Base-by-base conservation (phyloP, 2,797 vertebrate species). In the Poeciliopsis infans region DNA sequence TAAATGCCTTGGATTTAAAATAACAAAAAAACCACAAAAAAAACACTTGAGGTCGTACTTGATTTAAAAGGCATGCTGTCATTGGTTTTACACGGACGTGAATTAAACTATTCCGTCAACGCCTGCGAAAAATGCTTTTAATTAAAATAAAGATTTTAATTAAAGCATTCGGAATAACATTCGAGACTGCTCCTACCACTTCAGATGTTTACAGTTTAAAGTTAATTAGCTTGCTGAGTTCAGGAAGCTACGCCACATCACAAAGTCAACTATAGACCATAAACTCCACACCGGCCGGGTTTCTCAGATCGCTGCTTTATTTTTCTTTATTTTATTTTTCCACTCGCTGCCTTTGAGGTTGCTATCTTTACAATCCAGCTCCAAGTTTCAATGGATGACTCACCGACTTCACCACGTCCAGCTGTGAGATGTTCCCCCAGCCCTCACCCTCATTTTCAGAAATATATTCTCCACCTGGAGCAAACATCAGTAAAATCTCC, bases 241-340 rank as follows among this genome's bases (percentile, higher is more conserved):
- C 33, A 57, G 66, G 36, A 61, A 64, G 41, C 68, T 43, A 2
- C 16, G 1, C 53, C 68, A 72, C 74, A 81, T 81, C 79, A 64
- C 36, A 76, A 33, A 51, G 12, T 41, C 28, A 25, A 72, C 68
- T 61, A 16, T 11, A 13, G 39, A 51, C 53, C 33, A 49, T 1
- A 59, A 64, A 51, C 68, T 41, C 31, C 16, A 64, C 33, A 76
- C 53, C 31, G 33, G 28, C 11, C 33, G 31, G 47, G n/a, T 70
- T 70, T 55, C 33, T 64, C 2, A 28, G 64, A 51, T 75, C 1
- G 20, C 31, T 28, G 61, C 53, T 28, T 28, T 57, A 57, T 15
- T n/a, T 57, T 28, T 39, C 59, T 7, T 23, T 31, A 31, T n/a
- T 73, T 51, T n/a, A 23, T 43, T 61, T 41, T 70, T 43, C 68